Conservation (phyloP, 2,113 vertebrate species). For the Ceyx margarethae region DNA sequence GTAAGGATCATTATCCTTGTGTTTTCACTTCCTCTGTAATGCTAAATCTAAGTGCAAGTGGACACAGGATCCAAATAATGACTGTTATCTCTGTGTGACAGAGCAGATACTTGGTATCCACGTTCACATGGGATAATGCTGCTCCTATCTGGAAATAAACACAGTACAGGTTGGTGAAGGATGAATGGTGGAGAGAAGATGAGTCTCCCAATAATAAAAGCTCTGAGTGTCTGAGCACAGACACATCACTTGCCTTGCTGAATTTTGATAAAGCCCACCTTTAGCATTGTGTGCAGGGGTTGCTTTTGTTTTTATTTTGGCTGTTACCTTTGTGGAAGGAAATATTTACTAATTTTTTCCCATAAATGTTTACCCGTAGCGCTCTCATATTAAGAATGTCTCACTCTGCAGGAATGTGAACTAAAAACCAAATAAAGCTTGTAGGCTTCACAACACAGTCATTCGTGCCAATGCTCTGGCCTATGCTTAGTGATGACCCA, state of each 20-base stretch:
- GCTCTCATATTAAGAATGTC: constrained; percentile 34
- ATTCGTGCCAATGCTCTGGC: constrained; percentile 44
- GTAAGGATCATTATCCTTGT: neutral
- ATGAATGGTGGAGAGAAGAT: neutral
- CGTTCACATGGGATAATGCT: neutral
- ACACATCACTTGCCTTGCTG: neutral
- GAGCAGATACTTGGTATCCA: neutral
- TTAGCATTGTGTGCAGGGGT: neutral
- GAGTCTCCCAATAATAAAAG: neutral
- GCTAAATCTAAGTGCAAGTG: neutral
- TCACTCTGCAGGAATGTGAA: constrained; percentile 65
- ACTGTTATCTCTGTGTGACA: neutral
- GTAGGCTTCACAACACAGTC: constrained; percentile 36
- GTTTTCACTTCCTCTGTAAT: constrained; percentile 24
- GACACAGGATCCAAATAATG: neutral
- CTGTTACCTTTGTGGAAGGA: constrained; percentile 53
- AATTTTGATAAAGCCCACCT: neutral
- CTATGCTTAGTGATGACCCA: constrained; percentile 48
- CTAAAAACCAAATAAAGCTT: constrained; percentile 67
- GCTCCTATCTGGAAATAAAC: neutral
- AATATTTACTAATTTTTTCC: constrained; percentile 67
- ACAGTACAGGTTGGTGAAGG: neutral
- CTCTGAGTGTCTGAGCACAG: neutral
- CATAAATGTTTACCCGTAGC: constrained; percentile 53
- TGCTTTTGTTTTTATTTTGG: constrained; percentile 42